Evolutionary conservation across 2,888 invertebrate species (phyloP).

Genomic region (Pediacus dermestoides): DNA sequence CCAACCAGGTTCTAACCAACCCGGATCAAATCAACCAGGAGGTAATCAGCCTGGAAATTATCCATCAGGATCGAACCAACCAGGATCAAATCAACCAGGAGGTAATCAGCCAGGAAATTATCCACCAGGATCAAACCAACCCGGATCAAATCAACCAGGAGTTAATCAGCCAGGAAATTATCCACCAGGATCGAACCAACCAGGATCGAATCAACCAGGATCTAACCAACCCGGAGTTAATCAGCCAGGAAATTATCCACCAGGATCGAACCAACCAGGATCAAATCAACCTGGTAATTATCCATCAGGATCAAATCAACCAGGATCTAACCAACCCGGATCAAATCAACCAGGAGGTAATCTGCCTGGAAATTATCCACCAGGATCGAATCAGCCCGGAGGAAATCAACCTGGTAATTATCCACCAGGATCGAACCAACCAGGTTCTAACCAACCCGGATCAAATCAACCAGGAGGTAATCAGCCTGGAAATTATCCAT

Average conservation of each 20-base stretch:
- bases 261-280: constrained; percentile 10
- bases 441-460: constrained; percentile 11
- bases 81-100: constrained; percentile 28
- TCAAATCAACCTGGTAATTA: constrained; percentile 16
- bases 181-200: constrained; percentile 41
- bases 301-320: constrained; percentile 15
- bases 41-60: constrained; percentile 7
- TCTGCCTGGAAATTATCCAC: constrained; percentile 42
- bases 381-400: constrained; percentile 10
- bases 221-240: constrained; percentile 5
- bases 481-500: constrained; percentile 22
- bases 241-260: constrained; percentile 16
- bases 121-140: constrained; percentile 7
- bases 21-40: constrained; percentile 18
- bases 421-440: constrained; percentile 14
- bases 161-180: constrained; percentile 44
- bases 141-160: constrained; percentile 29
- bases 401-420: constrained; percentile 6
- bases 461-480: constrained; percentile 18
- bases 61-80: constrained; percentile 13
- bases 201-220: constrained; percentile 16
- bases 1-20: constrained; percentile 17
- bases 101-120: constrained; percentile 11
- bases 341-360: constrained; percentile 12
- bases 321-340: constrained; percentile 10